These are phyloP conservation scores for Melanostigma gelatinosum DNA, from an alignment of 2,113 vertebrate genomes.

Conservation along the genomic window DNA sequence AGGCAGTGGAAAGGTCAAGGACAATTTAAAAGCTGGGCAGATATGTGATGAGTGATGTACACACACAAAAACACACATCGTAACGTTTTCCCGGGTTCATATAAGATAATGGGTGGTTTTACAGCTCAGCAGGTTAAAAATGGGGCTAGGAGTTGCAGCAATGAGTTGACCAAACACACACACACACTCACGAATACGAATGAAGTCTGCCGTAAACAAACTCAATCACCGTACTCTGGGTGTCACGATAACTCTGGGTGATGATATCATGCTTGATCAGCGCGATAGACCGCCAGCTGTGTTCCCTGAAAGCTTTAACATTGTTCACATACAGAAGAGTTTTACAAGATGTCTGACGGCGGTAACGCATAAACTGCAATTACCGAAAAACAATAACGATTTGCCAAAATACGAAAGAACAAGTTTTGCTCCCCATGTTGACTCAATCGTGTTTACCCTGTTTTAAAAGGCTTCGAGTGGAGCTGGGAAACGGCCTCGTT, in stretches of 20 bases:
- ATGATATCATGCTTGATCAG: neutral
- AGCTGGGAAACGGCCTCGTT: slow-evolving; percentile 24
- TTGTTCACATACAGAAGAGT: slow-evolving; percentile 11
- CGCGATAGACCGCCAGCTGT: neutral
- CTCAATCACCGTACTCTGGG: neutral
- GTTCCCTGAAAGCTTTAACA: neutral
- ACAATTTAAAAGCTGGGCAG: neutral
- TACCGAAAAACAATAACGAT: neutral
- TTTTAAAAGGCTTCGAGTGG: slow-evolving; percentile 3
- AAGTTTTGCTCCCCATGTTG: neutral
- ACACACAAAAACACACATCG: neutral
- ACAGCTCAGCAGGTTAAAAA: neutral
- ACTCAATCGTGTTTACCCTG: slow-evolving; percentile 16
- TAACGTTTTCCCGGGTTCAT: neutral
- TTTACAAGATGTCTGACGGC: slow-evolving; percentile 16
- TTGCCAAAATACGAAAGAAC: neutral
- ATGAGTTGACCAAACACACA: neutral
- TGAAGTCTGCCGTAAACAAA: neutral
- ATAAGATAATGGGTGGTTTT: neutral
- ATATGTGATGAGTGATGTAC: neutral
- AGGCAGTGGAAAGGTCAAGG: neutral
- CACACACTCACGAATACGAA: neutral
- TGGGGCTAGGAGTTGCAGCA: neutral
- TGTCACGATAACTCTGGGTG: neutral
- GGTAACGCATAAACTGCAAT: slow-evolving; percentile 29